Evolutionary conservation across 2,888 invertebrate genomes (phyloP), one percentile per base, ranked within the genome.

Genomic region (Sphaeridia pumilis): DNA sequence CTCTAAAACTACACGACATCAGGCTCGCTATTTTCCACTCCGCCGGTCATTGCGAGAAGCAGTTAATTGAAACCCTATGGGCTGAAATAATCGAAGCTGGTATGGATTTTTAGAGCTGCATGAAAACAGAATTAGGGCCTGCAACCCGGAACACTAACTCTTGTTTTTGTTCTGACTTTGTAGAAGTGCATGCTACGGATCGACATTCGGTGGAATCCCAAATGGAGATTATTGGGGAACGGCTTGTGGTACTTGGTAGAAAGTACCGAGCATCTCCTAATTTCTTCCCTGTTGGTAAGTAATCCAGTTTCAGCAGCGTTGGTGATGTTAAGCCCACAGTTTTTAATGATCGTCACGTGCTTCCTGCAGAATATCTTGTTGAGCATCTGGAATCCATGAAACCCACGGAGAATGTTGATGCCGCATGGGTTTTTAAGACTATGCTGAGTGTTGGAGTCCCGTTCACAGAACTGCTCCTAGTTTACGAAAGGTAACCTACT

Each of bases 21-120:
- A 90, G 95, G 72, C 74, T 98, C 53, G 88, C 90, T 4, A 93
- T 98, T 59, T 82, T 97, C 44, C 87, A 93, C 66, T 93, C 92
- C 69, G 92, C 94, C 4, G 89, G 92, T 14, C 87, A 93, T 71
- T 84, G 85, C 66, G 94, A 97, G 70, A 79, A 82, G 0, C 75
- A 84, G 54, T 74, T 94, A 12, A 84, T 97, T 42, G 88, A 93
- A 71, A 83, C 82, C 51, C 84, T 94, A 49, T 95, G 95, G 94
- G 82, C 81, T 57, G 84, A 87, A 68, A 88, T 97, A 52, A 75
- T 85, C 55, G 73, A 76, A 49, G 69, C 71, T 58, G 74, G 73
- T 72, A 67, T 41, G 31, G n/a, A n/a, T n/a, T n/a, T n/a, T n/a
- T n/a, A n/a, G n/a, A n/a, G 26, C 17, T 50, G 14, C n/a, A n/a